Evolutionary conservation across 1,140 invertebrate genomes (phyloP).

Genomic region (Caligus rogercresseyi): DNA sequence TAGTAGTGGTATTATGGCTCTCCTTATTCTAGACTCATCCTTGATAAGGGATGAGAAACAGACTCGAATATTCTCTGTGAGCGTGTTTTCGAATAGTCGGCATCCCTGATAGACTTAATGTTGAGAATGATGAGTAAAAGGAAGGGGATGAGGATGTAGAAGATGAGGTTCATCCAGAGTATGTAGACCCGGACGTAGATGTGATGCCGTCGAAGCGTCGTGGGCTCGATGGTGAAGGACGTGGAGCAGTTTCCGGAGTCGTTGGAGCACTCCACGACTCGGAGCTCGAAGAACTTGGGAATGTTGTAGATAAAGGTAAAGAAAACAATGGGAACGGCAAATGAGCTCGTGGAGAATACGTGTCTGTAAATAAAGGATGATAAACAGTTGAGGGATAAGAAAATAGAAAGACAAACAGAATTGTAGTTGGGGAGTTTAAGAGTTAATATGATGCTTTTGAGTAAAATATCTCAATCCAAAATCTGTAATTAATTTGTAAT

Average conservation of each 20-base stretch:
- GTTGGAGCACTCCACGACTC: not conserved
- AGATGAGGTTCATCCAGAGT: constrained; percentile 9
- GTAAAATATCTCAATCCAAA: too few species aligned
- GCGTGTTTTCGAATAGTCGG: constrained; percentile 2
- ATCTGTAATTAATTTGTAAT: too few species aligned
- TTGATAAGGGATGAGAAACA: not conserved
- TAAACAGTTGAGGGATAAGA: too few species aligned
- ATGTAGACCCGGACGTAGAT: constrained; percentile 15
- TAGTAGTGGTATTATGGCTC: not conserved
- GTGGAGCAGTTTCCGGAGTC: not conserved
- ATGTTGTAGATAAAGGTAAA: constrained; percentile 3
- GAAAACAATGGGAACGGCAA: not conserved
- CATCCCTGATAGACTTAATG: constrained; percentile 1
- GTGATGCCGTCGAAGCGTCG: not conserved
- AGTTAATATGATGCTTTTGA: too few species aligned
- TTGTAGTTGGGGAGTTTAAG: not conserved
- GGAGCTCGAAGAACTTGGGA: constrained; percentile 12
- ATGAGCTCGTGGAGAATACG: not conserved
- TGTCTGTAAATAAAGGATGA: not conserved
- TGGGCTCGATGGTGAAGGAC: not conserved
- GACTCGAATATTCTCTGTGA: constrained; percentile 8
- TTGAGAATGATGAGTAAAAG: constrained; percentile 10
- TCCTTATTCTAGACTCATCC: not conserved
- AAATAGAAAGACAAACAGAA: not conserved
- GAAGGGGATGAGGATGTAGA: constrained; percentile 10